Conservation (phyloP, 2,888 invertebrate genomes). For the Catocala fraxini region DNA sequence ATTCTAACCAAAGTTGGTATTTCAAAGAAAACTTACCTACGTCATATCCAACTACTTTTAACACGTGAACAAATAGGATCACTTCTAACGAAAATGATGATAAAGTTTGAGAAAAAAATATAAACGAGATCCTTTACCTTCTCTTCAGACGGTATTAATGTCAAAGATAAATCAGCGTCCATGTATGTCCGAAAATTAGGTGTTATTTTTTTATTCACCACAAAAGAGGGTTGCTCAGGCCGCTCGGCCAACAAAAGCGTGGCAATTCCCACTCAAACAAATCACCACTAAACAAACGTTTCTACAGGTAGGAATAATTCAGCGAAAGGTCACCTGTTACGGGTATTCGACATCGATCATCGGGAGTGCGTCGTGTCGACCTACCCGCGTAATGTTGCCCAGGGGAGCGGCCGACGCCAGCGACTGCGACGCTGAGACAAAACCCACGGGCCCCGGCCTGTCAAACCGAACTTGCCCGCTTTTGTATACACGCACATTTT, state of each 20-base stretch:
- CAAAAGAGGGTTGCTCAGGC: constrained; percentile 59
- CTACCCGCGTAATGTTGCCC: constrained; percentile 83
- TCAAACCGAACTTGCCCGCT: constrained; percentile 74
- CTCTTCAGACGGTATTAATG: constrained; percentile 55
- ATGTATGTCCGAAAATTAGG: constrained; percentile 53
- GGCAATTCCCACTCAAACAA: constrained; percentile 80
- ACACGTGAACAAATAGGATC: constrained; percentile 48
- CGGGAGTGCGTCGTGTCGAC: constrained; percentile 82
- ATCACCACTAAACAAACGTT: constrained; percentile 85
- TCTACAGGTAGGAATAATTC: constrained; percentile 86
- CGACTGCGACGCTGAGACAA: constrained; percentile 73
- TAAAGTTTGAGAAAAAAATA: constrained; percentile 38
- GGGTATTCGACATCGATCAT: constrained; percentile 86
- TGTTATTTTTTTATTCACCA: constrained; percentile 63
- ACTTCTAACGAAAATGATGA: constrained; percentile 39
- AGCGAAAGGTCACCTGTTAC: constrained; percentile 86
- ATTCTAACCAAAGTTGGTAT: constrained; percentile 19
- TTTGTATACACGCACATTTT: constrained; percentile 70
- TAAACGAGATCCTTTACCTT: constrained; percentile 54
- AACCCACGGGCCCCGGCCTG: constrained; percentile 71
- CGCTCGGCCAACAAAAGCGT: constrained; percentile 67
- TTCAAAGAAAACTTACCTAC: constrained; percentile 19
- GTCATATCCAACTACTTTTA: constrained; percentile 31
- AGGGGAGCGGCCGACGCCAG: constrained; percentile 72
- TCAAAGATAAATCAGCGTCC: constrained; percentile 60